These are phyloP conservation scores for Tetraodon nigroviridis DNA, from an alignment of 2,113 vertebrate genomes.

Conservation along the genomic window DNA sequence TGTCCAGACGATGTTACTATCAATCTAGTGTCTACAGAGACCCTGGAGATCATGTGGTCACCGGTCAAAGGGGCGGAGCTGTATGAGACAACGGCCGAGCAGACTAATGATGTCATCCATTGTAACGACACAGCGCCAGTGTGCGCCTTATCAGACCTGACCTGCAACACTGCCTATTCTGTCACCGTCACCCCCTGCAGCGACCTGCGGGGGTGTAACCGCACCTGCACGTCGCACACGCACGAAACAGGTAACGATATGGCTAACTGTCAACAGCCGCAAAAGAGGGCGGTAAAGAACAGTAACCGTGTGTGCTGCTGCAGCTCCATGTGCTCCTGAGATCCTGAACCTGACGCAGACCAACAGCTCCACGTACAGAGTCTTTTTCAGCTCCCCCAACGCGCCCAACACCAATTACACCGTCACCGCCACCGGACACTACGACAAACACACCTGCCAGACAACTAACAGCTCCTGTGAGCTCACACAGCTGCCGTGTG, in stretches of 20 bases:
- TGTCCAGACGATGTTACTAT: slow-evolving; percentile 79
- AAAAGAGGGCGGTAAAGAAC: not conserved
- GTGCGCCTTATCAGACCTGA: slow-evolving; percentile 82
- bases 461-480: slow-evolving; percentile 71
- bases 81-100: slow-evolving; percentile 78
- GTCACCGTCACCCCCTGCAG: slow-evolving; percentile 82
- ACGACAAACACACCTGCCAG: slow-evolving; percentile 61
- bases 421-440: slow-evolving; percentile 64
- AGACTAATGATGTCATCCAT: slow-evolving; percentile 48
- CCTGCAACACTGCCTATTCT: slow-evolving; percentile 77
- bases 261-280: not conserved
- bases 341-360: slow-evolving; percentile 80
- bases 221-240: slow-evolving; percentile 66
- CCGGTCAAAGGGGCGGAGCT: slow-evolving; percentile 83
- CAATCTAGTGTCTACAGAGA: slow-evolving; percentile 78
- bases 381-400: slow-evolving; percentile 77
- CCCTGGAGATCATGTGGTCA: slow-evolving; percentile 80
- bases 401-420: slow-evolving; percentile 71
- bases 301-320: slow-evolving; percentile 19
- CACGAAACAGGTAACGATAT: slow-evolving; percentile 77
- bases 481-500: slow-evolving; percentile 79
- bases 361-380: slow-evolving; percentile 61
- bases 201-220: slow-evolving; percentile 79
- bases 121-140: slow-evolving; percentile 81
- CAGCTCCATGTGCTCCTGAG: slow-evolving; percentile 89